These are phyloP conservation scores for Coelopa frigida DNA, from an alignment of 1,140 invertebrate species.

Conservation along the genomic window DNA sequence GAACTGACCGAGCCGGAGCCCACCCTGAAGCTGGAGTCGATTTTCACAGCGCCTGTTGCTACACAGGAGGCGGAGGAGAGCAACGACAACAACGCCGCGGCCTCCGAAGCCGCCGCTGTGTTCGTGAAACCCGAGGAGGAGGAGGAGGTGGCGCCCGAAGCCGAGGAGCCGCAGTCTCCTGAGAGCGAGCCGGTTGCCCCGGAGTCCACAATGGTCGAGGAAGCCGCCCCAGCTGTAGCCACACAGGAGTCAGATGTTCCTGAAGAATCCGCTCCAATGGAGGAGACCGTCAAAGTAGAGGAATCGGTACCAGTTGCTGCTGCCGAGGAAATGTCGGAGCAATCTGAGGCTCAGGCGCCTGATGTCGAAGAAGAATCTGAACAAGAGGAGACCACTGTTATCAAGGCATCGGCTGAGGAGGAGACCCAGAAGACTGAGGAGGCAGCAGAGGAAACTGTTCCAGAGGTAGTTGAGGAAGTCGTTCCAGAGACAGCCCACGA, in stretches of 20 bases:
- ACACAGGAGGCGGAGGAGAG: neutral
- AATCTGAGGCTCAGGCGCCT: neutral
- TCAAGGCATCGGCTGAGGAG: neutral
- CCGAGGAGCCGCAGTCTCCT: neutral
- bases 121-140: conserved; percentile 5
- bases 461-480: neutral
- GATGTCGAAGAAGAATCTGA: neutral
- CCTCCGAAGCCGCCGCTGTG: conserved; percentile 2
- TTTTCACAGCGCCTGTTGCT: conserved; percentile 15
- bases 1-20: conserved; percentile 16
- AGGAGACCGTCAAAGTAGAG: neutral
- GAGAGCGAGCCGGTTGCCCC: neutral
- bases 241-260: conserved; percentile 1
- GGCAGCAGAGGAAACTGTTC: neutral
- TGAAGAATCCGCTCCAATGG: conserved; percentile 7
- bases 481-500: neutral
- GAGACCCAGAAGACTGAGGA: neutral
- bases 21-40: conserved; percentile 28
- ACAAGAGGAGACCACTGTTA: conserved; percentile 1
- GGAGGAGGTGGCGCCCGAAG: neutral
- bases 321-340: neutral
- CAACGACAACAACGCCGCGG: neutral
- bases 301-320: neutral
- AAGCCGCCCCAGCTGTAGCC: neutral
- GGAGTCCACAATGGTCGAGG: neutral